A percentile compares a stretch with the other conserved stretches of the same genome.
Evolutionary conservation across 2,888 invertebrate genomes (phyloP).

Genomic region (Drosophila cracens): DNA sequence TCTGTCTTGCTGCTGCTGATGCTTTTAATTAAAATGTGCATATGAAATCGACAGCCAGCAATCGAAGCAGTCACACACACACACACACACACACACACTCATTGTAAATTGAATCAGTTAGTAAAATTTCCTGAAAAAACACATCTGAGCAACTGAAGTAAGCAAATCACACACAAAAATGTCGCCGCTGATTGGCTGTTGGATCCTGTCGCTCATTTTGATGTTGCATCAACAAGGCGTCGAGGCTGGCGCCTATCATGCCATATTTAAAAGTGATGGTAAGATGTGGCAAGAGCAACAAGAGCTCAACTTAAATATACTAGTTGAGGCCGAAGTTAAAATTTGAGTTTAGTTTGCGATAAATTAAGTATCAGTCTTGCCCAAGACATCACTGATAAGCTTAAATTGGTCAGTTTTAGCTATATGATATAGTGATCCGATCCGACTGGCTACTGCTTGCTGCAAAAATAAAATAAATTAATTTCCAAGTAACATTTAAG

Average conservation of each 20-base stretch:
- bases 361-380: too few relatives aligned
- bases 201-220: conserved; percentile 22
- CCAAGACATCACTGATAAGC: too few relatives aligned
- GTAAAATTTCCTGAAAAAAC: conserved; percentile 55
- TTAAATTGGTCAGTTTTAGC: too few relatives aligned
- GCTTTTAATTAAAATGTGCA: conserved; percentile 75
- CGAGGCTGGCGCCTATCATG: conserved; percentile 13
- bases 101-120: conserved; percentile 56
- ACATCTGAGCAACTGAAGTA: conserved; percentile 5
- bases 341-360: too few relatives aligned
- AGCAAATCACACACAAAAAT: conserved; percentile 30
- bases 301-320: not conserved
- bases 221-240: not conserved
- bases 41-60: conserved; percentile 45
- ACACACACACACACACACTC: conserved; percentile 23
- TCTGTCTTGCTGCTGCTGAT: conserved; percentile 11
- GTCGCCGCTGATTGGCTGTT: conserved; percentile 22
- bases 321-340: too few relatives aligned
- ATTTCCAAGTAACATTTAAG: too few relatives aligned
- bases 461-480: too few relatives aligned
- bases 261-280: conserved; percentile 30
- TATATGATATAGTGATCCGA: too few relatives aligned
- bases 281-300: not conserved
- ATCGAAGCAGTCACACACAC: conserved; percentile 45
- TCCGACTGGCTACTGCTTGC: too few relatives aligned